These are phyloP conservation scores for Hypocryptadius cinnamomeus DNA, from an alignment of 2,113 vertebrate genomes.

Conservation along the genomic window DNA sequence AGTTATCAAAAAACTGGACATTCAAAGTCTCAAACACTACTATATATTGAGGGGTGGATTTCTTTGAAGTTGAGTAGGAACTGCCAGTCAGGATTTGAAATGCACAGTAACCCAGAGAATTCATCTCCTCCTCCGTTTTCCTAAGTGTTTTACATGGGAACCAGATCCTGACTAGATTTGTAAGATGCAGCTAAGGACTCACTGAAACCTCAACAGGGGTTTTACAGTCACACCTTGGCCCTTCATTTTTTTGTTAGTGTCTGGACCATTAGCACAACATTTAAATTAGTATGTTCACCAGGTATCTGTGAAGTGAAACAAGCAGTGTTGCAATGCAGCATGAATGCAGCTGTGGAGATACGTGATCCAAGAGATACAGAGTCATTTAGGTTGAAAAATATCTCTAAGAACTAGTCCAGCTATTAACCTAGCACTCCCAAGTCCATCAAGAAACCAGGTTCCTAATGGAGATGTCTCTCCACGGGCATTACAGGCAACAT, in stretches of 20 bases:
- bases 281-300: neutral
- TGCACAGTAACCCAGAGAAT: neutral
- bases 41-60: neutral
- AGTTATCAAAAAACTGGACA: neutral
- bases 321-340: neutral
- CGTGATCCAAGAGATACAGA: neutral
- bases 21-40: neutral
- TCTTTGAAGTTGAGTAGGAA: neutral
- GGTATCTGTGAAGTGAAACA: neutral
- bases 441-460: neutral
- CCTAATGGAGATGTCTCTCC: neutral
- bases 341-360: neutral
- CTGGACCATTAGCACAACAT: neutral
- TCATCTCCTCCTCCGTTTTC: neutral
- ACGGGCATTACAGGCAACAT: neutral
- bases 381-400: neutral
- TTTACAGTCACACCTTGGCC: neutral
- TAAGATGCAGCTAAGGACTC: neutral
- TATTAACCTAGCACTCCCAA: neutral
- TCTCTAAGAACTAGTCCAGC: neutral
- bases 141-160: neutral
- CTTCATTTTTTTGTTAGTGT: neutral
- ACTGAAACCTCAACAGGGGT: neutral
- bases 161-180: neutral
- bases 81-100: neutral